A percentile compares a stretch with the other conserved stretches of the same genome.
These are phyloP conservation scores for Rhinophrynus dorsalis DNA, from an alignment of 2,797 vertebrate species.

Conservation along the genomic window DNA sequence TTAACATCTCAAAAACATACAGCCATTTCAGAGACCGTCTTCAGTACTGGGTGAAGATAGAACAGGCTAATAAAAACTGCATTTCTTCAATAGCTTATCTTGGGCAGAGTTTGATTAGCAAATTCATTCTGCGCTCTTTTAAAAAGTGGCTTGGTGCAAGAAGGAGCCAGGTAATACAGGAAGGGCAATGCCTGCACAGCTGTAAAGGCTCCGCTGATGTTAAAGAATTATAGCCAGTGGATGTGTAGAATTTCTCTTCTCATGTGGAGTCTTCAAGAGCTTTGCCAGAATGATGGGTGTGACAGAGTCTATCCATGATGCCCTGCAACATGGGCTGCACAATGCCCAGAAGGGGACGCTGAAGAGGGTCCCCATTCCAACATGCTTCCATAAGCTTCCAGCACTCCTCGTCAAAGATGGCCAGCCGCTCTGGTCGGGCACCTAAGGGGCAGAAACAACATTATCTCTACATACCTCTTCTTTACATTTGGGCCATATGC, in stretches of 20 bases:
- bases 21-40: no score
- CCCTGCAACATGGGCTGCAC: slow-evolving; percentile 92
- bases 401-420: slow-evolving; percentile 90
- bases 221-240: slow-evolving; percentile 1
- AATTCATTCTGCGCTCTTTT: neutral
- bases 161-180: neutral
- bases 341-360: slow-evolving; percentile 90
- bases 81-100: slow-evolving; percentile 15
- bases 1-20: no score
- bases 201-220: neutral
- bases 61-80: neutral
- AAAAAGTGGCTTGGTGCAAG: neutral
- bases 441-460: slow-evolving; percentile 63
- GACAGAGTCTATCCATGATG: slow-evolving; percentile 90
- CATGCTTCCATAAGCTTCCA: slow-evolving; percentile 99
- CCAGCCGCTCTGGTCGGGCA: slow-evolving; percentile 85
- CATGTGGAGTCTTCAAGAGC: slow-evolving; percentile 89
- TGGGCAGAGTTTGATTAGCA: neutral
- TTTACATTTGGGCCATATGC: no score
- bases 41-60: neutral
- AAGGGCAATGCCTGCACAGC: neutral
- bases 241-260: slow-evolving; percentile 46
- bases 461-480: no score
- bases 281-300: slow-evolving; percentile 68
- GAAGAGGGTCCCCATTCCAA: slow-evolving; percentile 91